phyloP scores from a whole-genome alignment of 2,113 vertebrate species.

The Psittacus erithacus region DNA sequence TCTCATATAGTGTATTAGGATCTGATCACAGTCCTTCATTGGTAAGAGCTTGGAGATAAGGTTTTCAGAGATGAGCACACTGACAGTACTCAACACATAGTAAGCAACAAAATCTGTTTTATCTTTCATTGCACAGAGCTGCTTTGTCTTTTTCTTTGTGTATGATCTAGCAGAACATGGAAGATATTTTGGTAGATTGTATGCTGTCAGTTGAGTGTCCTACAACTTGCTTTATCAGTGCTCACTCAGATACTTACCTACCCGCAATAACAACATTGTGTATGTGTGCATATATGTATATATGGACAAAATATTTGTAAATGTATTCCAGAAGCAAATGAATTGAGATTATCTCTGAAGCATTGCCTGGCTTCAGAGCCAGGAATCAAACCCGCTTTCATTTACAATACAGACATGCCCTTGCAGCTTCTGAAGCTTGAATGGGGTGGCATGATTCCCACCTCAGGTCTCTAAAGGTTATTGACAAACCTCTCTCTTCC shows the following conservation, averaged over 20 bases:
- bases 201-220: not conserved
- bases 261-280: not conserved
- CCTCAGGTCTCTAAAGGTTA: not conserved
- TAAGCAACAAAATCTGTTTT: not conserved
- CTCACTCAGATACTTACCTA: not conserved
- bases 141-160: not conserved
- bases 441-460: not conserved
- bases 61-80: not conserved
- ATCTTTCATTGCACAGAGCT: not conserved
- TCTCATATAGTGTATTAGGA: not conserved
- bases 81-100: not conserved
- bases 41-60: not conserved
- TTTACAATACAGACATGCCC: not conserved
- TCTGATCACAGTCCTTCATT: not conserved
- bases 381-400: not conserved
- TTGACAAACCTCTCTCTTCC: not conserved
- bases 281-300: not conserved
- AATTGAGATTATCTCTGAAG: not conserved
- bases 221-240: not conserved
- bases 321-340: not conserved
- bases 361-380: not conserved
- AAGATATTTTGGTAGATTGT: not conserved
- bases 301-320: not conserved
- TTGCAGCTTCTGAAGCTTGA: not conserved
- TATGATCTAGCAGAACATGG: not conserved